phyloP scores from a whole-genome alignment of 2,888 invertebrate genomes.

The Cheilosia pagana region DNA sequence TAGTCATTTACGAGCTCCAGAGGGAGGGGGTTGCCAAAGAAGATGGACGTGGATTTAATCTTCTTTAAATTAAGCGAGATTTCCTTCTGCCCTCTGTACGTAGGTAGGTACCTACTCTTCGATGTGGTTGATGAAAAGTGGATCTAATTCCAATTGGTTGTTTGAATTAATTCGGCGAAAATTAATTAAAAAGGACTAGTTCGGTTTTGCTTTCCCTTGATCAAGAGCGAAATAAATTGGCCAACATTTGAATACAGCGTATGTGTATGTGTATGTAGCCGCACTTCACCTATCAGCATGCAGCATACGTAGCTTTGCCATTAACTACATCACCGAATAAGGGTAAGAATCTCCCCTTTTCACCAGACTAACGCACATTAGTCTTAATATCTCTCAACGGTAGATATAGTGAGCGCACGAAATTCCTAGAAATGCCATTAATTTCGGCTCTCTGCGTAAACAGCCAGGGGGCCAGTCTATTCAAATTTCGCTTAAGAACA shows the following conservation, averaged over 20 bases:
- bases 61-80: slow-evolving; percentile 33
- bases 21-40: slow-evolving; percentile 3
- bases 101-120: background rate
- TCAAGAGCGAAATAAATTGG: background rate
- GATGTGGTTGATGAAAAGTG: slow-evolving; percentile 26
- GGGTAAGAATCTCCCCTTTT: background rate
- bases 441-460: slow-evolving; percentile 33
- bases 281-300: background rate
- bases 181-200: slow-evolving; percentile 30
- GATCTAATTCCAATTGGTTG: slow-evolving; percentile 49
- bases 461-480: slow-evolving; percentile 29
- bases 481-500: slow-evolving; percentile 60
- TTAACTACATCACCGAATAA: background rate
- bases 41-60: slow-evolving; percentile 72
- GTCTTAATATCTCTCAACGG: slow-evolving; percentile 35
- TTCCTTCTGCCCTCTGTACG: background rate
- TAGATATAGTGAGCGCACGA: slow-evolving; percentile 1
- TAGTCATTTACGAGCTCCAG: slow-evolving; percentile 40
- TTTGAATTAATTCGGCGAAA: slow-evolving; percentile 32
- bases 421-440: slow-evolving; percentile 39
- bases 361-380: slow-evolving; percentile 27
- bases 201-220: background rate
- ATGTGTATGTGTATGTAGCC: slow-evolving; percentile 2
- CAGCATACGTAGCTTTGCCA: slow-evolving; percentile 3
- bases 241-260: slow-evolving; percentile 5